Conservation (phyloP, 2,797 vertebrate species). For the Characodon lateralis region DNA sequence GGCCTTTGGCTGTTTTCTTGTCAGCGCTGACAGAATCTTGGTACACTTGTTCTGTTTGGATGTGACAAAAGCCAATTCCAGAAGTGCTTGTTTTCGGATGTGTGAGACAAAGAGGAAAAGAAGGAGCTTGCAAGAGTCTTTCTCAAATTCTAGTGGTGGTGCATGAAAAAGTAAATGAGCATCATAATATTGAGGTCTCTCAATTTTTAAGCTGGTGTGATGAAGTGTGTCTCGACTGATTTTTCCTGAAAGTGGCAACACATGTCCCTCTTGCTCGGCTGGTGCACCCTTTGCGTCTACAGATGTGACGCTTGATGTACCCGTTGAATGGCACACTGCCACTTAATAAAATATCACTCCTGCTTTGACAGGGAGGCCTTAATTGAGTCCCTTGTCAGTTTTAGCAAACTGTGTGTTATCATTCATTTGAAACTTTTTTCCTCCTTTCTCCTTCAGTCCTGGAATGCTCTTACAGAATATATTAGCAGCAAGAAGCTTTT, state of each 20-base stretch:
- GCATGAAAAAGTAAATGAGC: slow-evolving; percentile 78
- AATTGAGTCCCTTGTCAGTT: slow-evolving; percentile 90
- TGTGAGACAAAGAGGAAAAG: slow-evolving; percentile 48
- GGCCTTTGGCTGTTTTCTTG: slow-evolving; percentile 52
- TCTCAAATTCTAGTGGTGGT: slow-evolving; percentile 58
- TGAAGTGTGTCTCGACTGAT: slow-evolving; percentile 83
- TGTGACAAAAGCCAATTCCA: slow-evolving; percentile 62
- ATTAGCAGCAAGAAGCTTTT: slow-evolving; percentile 82
- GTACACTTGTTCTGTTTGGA: slow-evolving; percentile 55
- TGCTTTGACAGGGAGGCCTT: slow-evolving; percentile 84
- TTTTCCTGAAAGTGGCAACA: slow-evolving; percentile 86
- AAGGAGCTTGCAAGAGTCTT: slow-evolving; percentile 48
- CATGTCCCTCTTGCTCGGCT: slow-evolving; percentile 83
- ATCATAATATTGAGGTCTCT: slow-evolving; percentile 77
- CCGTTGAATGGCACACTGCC: slow-evolving; percentile 78
- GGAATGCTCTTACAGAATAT: slow-evolving; percentile 78
- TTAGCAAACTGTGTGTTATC: slow-evolving; percentile 85
- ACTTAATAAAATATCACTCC: slow-evolving; percentile 88
- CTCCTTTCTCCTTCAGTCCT: slow-evolving; percentile 44
- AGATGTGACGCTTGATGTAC: slow-evolving; percentile 86
- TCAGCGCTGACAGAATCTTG: slow-evolving; percentile 45
- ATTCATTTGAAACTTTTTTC: slow-evolving; percentile 77
- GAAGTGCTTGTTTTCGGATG: slow-evolving; percentile 47
- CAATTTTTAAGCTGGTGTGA: slow-evolving; percentile 84
- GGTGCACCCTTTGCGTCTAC: slow-evolving; percentile 78